Percentiles rank a stretch among this genome's conserved stretches.
Conservation (phyloP, 2,113 vertebrate species). For the Bagarius yarrelli region DNA sequence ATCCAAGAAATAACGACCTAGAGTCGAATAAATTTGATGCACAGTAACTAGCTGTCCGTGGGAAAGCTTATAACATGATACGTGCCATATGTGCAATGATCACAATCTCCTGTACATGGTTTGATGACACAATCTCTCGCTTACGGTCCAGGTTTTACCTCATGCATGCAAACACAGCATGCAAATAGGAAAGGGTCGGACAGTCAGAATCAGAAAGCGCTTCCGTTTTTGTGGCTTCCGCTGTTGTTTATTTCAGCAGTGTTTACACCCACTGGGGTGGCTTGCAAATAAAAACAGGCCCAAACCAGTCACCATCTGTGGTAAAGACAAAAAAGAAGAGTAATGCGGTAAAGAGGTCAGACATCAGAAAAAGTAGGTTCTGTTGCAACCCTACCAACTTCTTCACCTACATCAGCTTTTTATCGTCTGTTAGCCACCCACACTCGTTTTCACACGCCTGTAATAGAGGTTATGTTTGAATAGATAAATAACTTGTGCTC, state of each 20-base stretch:
- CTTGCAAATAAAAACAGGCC: constrained; percentile 13
- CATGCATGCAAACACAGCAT: neutral
- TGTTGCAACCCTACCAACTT: neutral
- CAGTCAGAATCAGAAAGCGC: neutral
- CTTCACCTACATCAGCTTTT: neutral
- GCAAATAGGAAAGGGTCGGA: neutral
- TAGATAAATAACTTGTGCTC: neutral
- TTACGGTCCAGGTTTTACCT: neutral
- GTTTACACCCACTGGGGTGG: neutral
- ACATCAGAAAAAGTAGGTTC: constrained; percentile 7
- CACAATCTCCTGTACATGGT: neutral
- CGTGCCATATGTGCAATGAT: neutral
- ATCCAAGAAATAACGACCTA: no score
- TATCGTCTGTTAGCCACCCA: neutral
- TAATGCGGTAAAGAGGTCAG: constrained; percentile 33
- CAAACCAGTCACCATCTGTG: constrained; percentile 4
- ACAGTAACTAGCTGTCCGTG: neutral
- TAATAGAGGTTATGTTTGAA: neutral
- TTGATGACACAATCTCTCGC: no score
- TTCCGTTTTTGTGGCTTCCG: neutral
- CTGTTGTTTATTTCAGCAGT: neutral
- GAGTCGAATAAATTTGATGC: neutral
- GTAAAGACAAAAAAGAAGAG: neutral
- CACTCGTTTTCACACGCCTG: neutral
- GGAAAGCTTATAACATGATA: neutral